These are phyloP conservation scores for Chiloscyllium plagiosum DNA, from an alignment of 2,113 vertebrate species.

Conservation along the genomic window DNA sequence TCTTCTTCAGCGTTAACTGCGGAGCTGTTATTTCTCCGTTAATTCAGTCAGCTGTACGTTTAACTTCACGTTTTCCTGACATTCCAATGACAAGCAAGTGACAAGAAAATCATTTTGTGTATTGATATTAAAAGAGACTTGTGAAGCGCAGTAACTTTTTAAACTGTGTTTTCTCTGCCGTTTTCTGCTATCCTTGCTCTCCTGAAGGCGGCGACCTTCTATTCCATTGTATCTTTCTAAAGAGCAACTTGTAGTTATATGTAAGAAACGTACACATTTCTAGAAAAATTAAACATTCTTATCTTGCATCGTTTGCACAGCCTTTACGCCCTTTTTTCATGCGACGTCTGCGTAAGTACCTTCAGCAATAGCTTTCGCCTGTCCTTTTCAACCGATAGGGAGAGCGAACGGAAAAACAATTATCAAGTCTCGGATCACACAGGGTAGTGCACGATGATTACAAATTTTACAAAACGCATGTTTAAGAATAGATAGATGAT, in stretches of 20 bases:
- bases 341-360: not conserved
- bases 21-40: not conserved
- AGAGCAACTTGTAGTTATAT: not conserved
- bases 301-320: not conserved
- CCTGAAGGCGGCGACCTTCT: not conserved
- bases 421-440: not conserved
- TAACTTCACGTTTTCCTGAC: not conserved
- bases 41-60: not conserved
- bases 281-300: not conserved
- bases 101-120: not conserved
- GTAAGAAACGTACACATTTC: not conserved
- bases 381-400: not conserved
- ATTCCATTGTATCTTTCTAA: not conserved
- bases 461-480: not conserved
- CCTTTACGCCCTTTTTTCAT: not conserved
- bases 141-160: not conserved
- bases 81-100: not conserved
- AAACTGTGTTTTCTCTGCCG: not conserved
- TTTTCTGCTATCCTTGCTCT: not conserved
- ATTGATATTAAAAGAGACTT: not conserved
- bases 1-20: too few relatives aligned
- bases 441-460: not conserved
- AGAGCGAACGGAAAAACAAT: not conserved
- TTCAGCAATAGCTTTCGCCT: not conserved
- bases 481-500: not conserved